Conservation (phyloP, 2,888 invertebrate genomes). For the Mesodorylaimus sp. region DNA sequence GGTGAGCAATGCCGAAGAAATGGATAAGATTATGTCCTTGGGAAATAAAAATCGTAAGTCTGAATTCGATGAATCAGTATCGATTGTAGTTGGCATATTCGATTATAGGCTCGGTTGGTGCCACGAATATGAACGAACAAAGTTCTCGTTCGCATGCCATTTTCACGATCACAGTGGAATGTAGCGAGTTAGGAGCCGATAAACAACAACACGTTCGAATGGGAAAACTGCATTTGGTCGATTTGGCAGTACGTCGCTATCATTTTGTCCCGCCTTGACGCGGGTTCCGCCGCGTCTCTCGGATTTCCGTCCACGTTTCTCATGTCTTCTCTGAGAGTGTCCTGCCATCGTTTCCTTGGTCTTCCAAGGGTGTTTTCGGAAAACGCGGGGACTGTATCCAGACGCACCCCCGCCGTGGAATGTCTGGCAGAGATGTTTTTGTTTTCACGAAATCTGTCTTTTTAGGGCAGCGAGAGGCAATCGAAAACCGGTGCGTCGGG, state of each 20-base stretch:
- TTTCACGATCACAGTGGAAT: slow-evolving; percentile 91
- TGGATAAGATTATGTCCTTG: slow-evolving; percentile 79
- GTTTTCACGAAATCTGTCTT: too few species aligned
- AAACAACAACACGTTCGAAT: slow-evolving; percentile 71
- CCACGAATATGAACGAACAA: slow-evolving; percentile 91
- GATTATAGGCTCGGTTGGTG: slow-evolving; percentile 49
- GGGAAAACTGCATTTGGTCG: slow-evolving; percentile 91
- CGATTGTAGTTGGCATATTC: not conserved
- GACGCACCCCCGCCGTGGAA: too few species aligned
- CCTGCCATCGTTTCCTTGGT: too few species aligned
- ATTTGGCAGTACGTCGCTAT: slow-evolving; percentile 59
- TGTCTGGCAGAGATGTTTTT: too few species aligned
- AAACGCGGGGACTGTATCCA: too few species aligned
- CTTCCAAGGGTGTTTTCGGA: too few species aligned
- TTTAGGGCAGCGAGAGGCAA: slow-evolving; percentile 90
- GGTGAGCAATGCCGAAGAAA: slow-evolving; percentile 87
- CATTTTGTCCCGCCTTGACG: too few species aligned
- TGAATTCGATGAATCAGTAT: not conserved
- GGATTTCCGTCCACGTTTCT: too few species aligned
- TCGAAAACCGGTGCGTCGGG: slow-evolving; percentile 64
- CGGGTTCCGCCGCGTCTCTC: not conserved
- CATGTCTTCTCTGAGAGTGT: too few species aligned
- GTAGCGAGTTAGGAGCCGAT: slow-evolving; percentile 61
- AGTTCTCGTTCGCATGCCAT: slow-evolving; percentile 94
- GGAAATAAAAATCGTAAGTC: slow-evolving; percentile 77